phyloP scores from a whole-genome alignment of 2,797 vertebrate species.

The Euphonia xanthogaster region DNA sequence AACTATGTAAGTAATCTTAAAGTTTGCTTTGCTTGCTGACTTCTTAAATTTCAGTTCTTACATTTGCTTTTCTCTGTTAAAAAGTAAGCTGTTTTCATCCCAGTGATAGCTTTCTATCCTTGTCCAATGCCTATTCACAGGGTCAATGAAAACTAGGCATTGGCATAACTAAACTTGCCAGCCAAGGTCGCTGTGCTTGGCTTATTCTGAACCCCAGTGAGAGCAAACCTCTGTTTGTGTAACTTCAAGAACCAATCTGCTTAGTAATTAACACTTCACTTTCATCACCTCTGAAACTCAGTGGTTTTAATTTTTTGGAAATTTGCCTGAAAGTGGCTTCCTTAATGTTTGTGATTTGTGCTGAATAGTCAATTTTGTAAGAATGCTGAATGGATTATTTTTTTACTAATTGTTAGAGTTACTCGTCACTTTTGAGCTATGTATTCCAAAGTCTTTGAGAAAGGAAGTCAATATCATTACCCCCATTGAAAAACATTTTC shows the following conservation, averaged over 20 bases:
- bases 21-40: not conserved
- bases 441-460: constrained; percentile 6
- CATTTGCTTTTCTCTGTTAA: not conserved
- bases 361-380: not conserved
- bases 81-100: not conserved
- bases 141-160: not conserved
- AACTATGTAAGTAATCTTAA: not conserved
- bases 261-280: not conserved
- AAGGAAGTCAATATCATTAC: constrained; percentile 3
- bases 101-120: not conserved
- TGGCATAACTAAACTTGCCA: not conserved
- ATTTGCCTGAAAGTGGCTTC: not conserved
- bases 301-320: not conserved
- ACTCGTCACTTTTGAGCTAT: not conserved
- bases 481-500: not conserved
- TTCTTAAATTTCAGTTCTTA: not conserved
- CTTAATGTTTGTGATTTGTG: not conserved
- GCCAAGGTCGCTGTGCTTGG: not conserved
- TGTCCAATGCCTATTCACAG: not conserved
- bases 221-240: not conserved
- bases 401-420: not conserved
- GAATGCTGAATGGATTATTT: not conserved
- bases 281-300: not conserved
- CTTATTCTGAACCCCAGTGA: not conserved
- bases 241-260: not conserved